Conservation (phyloP, 2,113 vertebrate genomes). For the Gopherus evgoodei region DNA sequence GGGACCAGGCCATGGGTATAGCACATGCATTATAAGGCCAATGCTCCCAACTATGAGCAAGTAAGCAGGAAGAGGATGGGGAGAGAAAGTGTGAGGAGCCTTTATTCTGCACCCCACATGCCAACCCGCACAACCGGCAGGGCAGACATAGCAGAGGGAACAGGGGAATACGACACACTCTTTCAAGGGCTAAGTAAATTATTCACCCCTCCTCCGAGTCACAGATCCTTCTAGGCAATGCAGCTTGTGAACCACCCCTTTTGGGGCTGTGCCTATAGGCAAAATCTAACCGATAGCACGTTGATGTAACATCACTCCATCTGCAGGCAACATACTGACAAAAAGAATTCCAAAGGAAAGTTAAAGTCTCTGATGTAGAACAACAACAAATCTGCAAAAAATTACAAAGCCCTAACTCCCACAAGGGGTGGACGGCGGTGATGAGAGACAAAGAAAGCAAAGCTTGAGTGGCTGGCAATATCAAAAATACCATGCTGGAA, state of each 20-base stretch:
- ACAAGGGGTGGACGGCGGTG: neutral
- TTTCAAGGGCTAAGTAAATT: neutral
- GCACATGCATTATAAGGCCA: slow-evolving; percentile 16
- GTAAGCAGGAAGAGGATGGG: neutral
- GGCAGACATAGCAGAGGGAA: neutral
- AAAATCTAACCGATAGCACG: neutral
- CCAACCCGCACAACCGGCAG: accelerated
- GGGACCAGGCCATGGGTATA: slow-evolving; percentile 34
- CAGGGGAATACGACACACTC: neutral
- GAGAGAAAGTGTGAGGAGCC: neutral
- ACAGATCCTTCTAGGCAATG: neutral
- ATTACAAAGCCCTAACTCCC: neutral
- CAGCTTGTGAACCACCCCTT: neutral
- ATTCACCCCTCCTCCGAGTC: neutral
- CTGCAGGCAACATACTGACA: neutral
- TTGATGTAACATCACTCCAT: neutral
- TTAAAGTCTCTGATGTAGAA: neutral
- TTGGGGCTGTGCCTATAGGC: neutral
- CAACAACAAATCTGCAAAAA: neutral
- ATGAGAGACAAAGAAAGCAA: neutral
- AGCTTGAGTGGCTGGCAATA: neutral
- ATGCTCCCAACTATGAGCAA: neutral
- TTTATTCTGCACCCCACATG: neutral
- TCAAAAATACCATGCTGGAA: neutral
- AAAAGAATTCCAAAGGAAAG: neutral